Base-by-base conservation (phyloP, 2,113 vertebrate genomes). In the Phrynosoma platyrhinos region DNA sequence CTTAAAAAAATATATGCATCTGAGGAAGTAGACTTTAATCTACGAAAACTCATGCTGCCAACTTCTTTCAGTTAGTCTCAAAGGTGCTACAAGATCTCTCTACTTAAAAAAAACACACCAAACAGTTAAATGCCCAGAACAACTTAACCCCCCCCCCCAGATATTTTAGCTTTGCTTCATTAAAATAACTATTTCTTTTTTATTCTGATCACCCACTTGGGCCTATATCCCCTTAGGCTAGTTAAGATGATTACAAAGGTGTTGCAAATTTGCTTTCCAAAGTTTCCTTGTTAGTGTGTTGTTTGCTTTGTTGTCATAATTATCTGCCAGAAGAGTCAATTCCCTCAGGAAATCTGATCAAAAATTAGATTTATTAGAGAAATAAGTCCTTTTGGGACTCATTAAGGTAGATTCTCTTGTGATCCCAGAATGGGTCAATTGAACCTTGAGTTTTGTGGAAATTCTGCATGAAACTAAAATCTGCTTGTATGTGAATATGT, bases 231-330 rank as follows among this genome's bases (percentile, higher is more conserved):
- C 81, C 6, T 42, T 69, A 83, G 81, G 6, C 72, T 77, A 77
- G 40, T 83, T 88, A 88, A 7, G 10, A 14, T 68, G n/a, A 32
- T 78, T 25, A 36, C 40, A 64, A 36, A 32, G 47, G 27, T 36
- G 42, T 82, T 62, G 71, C 75, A 40, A 76, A 69, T 30, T 77
- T 83, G 6, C 64, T 82, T 27, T 76, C 10, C 3, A 80, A 88
- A 88, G 69, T 88, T 88, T 83, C 32, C 87, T 88, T 74, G 69
- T 83, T 88, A 88, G 68, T 58, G 21, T 69, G 40, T 66, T 68
- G 53, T 72, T 81, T 87, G 25, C 66, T 88, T 55, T 40, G 21
- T 9, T 68, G 14, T 42, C n/a, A 68, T 83, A 78, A 78, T 83
- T 88, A 62, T 47, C 62, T 78, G 47, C 3, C 74, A 55, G 74